phyloP scores from a whole-genome alignment of 2,797 vertebrate genomes.

The Podarcis lilfordi region DNA sequence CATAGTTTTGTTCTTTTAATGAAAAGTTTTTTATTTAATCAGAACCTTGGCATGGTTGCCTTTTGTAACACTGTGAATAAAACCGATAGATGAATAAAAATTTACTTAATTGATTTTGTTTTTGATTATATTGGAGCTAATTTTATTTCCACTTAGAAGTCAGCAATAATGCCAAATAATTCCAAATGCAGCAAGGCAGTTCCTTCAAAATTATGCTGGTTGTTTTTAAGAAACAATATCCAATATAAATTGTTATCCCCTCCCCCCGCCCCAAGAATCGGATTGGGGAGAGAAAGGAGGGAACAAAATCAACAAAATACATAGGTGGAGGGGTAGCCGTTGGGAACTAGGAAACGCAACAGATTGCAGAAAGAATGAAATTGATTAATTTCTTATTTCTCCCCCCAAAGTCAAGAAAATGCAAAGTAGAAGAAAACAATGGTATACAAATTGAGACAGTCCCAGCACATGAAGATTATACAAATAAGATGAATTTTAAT shows the following conservation, averaged over 20 bases:
- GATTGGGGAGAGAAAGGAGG: not conserved
- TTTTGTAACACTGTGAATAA: not conserved
- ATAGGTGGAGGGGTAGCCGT: not conserved
- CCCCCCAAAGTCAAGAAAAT: slow-evolving; percentile 3
- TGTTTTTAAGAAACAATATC: not conserved
- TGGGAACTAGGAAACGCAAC: not conserved
- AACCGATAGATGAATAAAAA: slow-evolving; percentile 22
- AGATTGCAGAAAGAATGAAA: slow-evolving; percentile 17
- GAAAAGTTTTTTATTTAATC: not conserved
- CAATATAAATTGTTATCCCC: not conserved
- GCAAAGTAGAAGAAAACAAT: not conserved
- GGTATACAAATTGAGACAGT: not conserved
- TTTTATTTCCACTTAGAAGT: slow-evolving; percentile 16
- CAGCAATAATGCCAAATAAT: not conserved
- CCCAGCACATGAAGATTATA: not conserved
- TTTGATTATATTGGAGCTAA: slow-evolving; percentile 12
- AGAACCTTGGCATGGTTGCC: not conserved
- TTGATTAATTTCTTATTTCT: not conserved
- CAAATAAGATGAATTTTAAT: slow-evolving; percentile 9
- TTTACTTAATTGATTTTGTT: not conserved
- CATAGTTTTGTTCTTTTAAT: not conserved
- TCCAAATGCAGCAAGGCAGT: not conserved
- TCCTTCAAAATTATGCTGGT: too few species aligned
- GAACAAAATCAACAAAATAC: not conserved
- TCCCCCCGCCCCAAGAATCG: not conserved